phyloP scores from a whole-genome alignment of 2,888 invertebrate species.

The Galerucella calmariensis region DNA sequence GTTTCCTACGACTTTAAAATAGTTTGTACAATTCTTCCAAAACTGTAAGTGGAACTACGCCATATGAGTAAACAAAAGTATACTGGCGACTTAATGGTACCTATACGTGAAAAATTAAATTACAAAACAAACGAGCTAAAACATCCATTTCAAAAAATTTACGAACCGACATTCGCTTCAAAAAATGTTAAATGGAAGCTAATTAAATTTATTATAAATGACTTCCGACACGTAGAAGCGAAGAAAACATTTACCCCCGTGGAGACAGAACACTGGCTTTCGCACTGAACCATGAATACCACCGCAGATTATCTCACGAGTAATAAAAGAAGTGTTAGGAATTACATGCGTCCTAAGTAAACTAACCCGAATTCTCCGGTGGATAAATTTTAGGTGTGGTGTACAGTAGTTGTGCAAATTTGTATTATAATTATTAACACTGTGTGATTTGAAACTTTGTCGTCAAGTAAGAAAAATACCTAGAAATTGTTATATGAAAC shows the following conservation, averaged over 20 bases:
- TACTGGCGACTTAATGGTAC: not conserved
- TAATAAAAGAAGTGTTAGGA: constrained; percentile 41
- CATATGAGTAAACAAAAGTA: no score
- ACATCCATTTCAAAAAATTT: constrained; percentile 1
- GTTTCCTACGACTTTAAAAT: no score
- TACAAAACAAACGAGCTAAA: not conserved
- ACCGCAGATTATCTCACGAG: not conserved
- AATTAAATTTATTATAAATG: constrained; percentile 32
- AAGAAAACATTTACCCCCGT: constrained; percentile 27
- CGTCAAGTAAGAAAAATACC: no score
- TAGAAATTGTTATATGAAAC: no score
- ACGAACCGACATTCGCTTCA: not conserved
- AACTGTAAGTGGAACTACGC: no score
- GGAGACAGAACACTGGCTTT: constrained; percentile 20
- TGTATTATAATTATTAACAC: not conserved
- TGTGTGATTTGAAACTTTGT: not conserved
- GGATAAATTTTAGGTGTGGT: constrained; percentile 43
- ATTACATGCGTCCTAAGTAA: constrained; percentile 33
- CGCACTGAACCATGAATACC: constrained; percentile 26
- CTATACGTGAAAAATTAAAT: not conserved
- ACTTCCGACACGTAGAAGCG: constrained; percentile 31
- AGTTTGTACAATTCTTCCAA: no score
- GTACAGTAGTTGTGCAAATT: constrained; percentile 25
- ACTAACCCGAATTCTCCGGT: constrained; percentile 37
- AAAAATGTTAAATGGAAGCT: constrained; percentile 21